Percentiles rank a stretch among this genome's conserved stretches.
phyloP scores from a whole-genome alignment of 2,113 vertebrate genomes.

The Dasypus novemcinctus region DNA sequence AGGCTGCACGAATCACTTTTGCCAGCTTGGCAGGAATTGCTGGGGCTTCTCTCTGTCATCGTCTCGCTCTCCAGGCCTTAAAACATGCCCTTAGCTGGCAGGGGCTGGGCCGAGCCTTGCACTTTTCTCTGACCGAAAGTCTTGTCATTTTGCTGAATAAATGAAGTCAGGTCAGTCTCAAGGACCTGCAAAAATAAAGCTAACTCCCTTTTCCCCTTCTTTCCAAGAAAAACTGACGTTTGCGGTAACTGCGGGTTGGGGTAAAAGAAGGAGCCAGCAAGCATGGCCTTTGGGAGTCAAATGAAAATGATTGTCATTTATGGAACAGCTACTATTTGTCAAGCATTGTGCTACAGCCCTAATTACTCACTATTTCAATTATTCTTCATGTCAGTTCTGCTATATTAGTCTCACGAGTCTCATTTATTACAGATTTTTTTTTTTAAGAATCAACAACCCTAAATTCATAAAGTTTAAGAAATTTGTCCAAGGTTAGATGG shows the following conservation, averaged over 20 bases:
- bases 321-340: not conserved
- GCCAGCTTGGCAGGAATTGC: conserved; percentile 53
- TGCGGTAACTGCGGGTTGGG: not conserved
- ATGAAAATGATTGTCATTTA: not conserved
- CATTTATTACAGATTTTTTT: too few relatives aligned
- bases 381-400: not conserved
- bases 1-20: conserved; percentile 57
- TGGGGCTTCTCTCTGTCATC: conserved; percentile 26
- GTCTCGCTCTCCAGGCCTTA: not conserved
- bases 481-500: not conserved
- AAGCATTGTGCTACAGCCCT: not conserved
- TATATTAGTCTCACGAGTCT: not conserved
- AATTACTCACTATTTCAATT: too few relatives aligned
- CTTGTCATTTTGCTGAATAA: not conserved
- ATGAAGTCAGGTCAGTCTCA: not conserved
- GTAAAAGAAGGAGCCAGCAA: not conserved
- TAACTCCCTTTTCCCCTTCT: too few relatives aligned
- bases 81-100: not conserved
- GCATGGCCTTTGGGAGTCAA: not conserved
- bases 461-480: not conserved
- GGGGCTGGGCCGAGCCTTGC: not conserved
- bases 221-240: not conserved
- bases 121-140: not conserved
- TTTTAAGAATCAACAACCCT: too few relatives aligned
- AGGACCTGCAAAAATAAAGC: not conserved